Evolutionary conservation across 1,140 invertebrate genomes (phyloP).

Genomic region (Caerostris extrusa): DNA sequence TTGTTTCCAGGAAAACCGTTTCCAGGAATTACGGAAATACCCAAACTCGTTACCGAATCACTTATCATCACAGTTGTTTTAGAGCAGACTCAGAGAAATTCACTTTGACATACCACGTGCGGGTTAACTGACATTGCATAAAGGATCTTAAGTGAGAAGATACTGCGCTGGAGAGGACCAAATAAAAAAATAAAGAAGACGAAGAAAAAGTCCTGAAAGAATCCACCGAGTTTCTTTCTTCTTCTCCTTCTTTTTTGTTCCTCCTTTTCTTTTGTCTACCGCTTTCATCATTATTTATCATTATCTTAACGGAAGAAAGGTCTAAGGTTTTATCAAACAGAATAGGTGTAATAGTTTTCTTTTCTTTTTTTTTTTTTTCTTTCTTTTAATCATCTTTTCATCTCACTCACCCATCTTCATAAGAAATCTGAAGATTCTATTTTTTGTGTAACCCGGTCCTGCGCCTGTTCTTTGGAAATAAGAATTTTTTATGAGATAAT

Average conservation of each 20-base stretch:
- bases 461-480: not conserved
- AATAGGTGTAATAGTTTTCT: conserved; percentile 21
- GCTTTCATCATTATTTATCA: conserved; percentile 51
- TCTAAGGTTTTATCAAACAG: conserved; percentile 57
- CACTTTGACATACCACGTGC: not conserved
- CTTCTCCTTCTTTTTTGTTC: conserved; percentile 21
- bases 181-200: not conserved
- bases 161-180: not conserved
- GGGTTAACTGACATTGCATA: conserved; percentile 8
- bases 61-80: conserved; percentile 26
- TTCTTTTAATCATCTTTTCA: not conserved
- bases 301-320: conserved; percentile 55
- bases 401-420: not conserved
- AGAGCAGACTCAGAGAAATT: not conserved
- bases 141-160: not conserved
- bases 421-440: conserved; percentile 28
- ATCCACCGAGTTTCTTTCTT: not conserved
- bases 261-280: conserved; percentile 28
- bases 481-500: not conserved
- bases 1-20: not conserved
- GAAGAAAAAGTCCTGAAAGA: conserved; percentile 27
- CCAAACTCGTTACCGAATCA: conserved; percentile 1
- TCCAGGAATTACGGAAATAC: not conserved
- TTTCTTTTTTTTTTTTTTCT: conserved; percentile 4
- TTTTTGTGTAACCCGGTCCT: not conserved